Percentiles rank a stretch among this genome's conserved stretches.
These are phyloP conservation scores for Pocillopora damicornis DNA, from an alignment of 64 coral and sea anemone species.

Conservation along the genomic window DNA sequence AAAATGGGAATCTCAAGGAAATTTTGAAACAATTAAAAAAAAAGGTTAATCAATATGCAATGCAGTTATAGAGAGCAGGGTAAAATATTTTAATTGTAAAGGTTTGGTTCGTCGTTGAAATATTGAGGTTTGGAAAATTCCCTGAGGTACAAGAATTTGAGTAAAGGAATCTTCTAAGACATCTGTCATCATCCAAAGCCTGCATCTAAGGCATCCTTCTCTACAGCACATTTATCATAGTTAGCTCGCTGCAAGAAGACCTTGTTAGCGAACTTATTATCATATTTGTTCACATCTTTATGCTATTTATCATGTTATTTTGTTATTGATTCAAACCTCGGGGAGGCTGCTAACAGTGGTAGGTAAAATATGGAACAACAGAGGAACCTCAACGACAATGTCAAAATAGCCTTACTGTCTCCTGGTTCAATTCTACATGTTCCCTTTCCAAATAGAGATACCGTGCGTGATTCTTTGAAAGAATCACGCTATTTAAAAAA, in stretches of 20 bases:
- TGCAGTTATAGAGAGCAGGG: too few relatives aligned
- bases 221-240: background rate
- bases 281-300: background rate
- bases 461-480: too few relatives aligned
- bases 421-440: too few relatives aligned
- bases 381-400: background rate
- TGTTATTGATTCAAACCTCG: background rate
- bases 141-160: background rate
- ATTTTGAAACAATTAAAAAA: too few relatives aligned
- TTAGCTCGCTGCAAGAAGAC: background rate
- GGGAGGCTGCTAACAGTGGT: background rate
- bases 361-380: background rate
- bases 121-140: background rate
- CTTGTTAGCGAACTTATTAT: slow-evolving; percentile 10
- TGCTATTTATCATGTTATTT: background rate
- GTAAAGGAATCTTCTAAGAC: too few relatives aligned
- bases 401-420: background rate
- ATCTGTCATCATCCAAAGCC: background rate
- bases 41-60: too few relatives aligned
- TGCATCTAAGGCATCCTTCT: background rate
- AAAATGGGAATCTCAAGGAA: background rate
- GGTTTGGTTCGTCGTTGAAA: too few relatives aligned
- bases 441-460: too few relatives aligned
- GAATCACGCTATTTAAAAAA: too few relatives aligned
- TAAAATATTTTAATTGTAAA: too few relatives aligned